Base-by-base conservation (phyloP, 1,140 invertebrate genomes). In the Ditylenchus dipsaci region DNA sequence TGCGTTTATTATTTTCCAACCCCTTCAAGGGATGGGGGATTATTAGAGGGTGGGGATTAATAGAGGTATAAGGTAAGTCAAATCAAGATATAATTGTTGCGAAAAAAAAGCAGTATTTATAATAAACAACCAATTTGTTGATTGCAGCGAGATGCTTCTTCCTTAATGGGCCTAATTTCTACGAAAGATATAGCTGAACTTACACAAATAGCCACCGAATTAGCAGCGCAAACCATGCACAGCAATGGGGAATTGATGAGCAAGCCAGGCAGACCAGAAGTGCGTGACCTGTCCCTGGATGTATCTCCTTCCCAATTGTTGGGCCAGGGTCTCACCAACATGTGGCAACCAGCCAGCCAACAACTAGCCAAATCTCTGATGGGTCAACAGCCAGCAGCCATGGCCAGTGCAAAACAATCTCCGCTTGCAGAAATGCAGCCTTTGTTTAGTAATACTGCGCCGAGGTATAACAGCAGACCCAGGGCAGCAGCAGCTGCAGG, bases 211-310 rank as follows among this genome's bases (percentile, higher is more conserved):
- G 75, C 75, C 21, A 78, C 76, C 1, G 33, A 76, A 61, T 26
- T 76, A 23, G 75, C 76, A 21, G 75, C 76, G 0, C 75, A 76
- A 63, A 77, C 75, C 13, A 66, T 76, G 38, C 59, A 77, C 27
- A 69, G 56, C 21, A 76, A 76, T 56, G 62, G 62, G 19, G 75
- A 76, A 56, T 30, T 76, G 27, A 63, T 76, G 75, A 78, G 21
- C 8, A 73, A 73, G 23, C 71, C 71, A 21, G 71, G 71, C 15
- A 69, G 71, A 19, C 73, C 73, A 8, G 71, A 73, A 75, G 30
- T 57, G n/a, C 26, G 61, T 27, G 65, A 73, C 15, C 19, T 73
- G 19, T 29, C 59, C 17, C 26, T 70, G 45, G 67, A 73, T 49
- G 56, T 47, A 30, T 69, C 70, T 7, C 56, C 60, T 21, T 76